phyloP scores from a whole-genome alignment of 23 tunicate species.

The Clavelina lepadiformis region DNA sequence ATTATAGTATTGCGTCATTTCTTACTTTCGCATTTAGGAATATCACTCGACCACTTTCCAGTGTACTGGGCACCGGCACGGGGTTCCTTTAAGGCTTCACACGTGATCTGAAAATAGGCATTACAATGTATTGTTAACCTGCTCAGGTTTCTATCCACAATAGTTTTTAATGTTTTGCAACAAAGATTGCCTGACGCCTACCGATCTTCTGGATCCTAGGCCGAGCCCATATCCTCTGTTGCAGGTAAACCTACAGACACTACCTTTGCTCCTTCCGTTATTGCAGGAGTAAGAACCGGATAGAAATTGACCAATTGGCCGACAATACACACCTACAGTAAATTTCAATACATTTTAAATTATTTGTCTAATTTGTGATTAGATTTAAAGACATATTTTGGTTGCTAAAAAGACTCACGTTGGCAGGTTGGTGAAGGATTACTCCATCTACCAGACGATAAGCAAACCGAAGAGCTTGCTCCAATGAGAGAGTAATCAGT shows the following conservation, averaged over 20 bases:
- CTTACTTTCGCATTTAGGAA: slow-evolving; percentile 44
- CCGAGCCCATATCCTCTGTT: slow-evolving; percentile 33
- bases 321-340: slow-evolving; percentile 37
- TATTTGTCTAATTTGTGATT: too few species aligned
- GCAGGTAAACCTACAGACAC: slow-evolving; percentile 52
- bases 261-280: slow-evolving; percentile 24
- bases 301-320: slow-evolving; percentile 12
- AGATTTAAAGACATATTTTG: too few species aligned
- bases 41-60: slow-evolving; percentile 19
- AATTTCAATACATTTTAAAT: too few species aligned
- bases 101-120: slow-evolving; percentile 4
- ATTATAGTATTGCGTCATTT: too few species aligned
- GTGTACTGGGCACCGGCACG: background rate
- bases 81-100: background rate
- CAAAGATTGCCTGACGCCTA: too few species aligned
- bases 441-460: slow-evolving; percentile 36
- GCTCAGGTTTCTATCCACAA: too few species aligned
- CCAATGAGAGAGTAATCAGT: slow-evolving; percentile 31
- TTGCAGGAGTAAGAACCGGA: slow-evolving; percentile 54
- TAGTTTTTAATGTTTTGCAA: too few species aligned
- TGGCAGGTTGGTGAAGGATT: slow-evolving; percentile 31
- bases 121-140: background rate
- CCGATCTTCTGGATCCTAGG: background rate
- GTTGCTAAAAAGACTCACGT: slow-evolving; percentile 29
- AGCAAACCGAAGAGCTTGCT: slow-evolving; percentile 14